phyloP scores from a whole-genome alignment of 2,888 invertebrate species.

The Sarcophaga carnaria region DNA sequence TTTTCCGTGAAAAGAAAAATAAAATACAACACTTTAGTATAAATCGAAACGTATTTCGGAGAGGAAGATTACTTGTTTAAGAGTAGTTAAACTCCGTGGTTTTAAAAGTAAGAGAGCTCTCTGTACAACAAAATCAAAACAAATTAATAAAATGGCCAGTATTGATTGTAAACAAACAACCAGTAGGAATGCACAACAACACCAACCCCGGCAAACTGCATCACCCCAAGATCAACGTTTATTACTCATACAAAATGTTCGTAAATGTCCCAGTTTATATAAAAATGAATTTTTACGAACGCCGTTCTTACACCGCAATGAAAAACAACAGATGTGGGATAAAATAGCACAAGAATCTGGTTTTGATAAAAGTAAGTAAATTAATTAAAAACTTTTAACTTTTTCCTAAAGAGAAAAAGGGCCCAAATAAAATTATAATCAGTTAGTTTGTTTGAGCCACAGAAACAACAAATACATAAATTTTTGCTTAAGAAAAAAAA shows the following conservation, averaged over 20 bases:
- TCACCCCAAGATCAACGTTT: constrained; percentile 43
- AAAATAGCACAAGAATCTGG: constrained; percentile 58
- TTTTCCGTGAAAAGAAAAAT: too few relatives aligned
- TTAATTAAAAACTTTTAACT: background rate
- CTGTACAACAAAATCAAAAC: background rate
- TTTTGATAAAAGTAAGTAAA: constrained; percentile 64
- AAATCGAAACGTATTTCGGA: too few relatives aligned
- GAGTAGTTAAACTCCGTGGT: too few relatives aligned
- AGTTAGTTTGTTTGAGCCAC: too few relatives aligned
- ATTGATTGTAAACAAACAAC: constrained; percentile 20
- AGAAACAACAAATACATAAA: background rate
- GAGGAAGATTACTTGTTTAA: too few relatives aligned
- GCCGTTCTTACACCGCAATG: constrained; percentile 53
- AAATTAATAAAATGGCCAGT: background rate
- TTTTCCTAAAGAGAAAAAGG: background rate
- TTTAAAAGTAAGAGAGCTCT: background rate
- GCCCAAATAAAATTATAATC: background rate
- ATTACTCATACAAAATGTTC: constrained; percentile 41
- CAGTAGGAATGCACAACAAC: constrained; percentile 10
- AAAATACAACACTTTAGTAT: too few relatives aligned
- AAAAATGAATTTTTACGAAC: constrained; percentile 59
- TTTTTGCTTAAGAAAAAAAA: background rate
- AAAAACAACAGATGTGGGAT: constrained; percentile 66
- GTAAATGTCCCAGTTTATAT: constrained; percentile 43
- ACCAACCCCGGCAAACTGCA: constrained; percentile 14